Evolutionary conservation across 2,113 vertebrate genomes (phyloP), one percentile per base, ranked within the genome.

Genomic region (Lichenostomus cassidix): DNA sequence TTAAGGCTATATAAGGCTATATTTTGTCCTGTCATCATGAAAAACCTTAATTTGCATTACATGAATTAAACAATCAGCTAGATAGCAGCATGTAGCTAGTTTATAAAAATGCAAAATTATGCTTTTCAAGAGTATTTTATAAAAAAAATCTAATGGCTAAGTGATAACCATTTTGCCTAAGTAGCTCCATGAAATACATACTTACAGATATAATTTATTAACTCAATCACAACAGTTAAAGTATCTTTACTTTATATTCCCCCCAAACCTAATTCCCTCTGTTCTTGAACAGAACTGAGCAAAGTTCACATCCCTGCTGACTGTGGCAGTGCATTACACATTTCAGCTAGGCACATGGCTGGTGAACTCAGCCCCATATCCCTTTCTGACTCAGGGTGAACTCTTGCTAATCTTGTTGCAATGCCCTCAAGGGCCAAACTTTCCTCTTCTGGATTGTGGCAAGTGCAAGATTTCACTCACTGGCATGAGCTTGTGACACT

Each of bases 171-270:
- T 42, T 88, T 83, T 80, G 5, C 59, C 20, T 82, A 44, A 84
- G 21, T 49, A 87, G 12, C 9, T 29, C 20, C 20, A 33, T 39
- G 29, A 83, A 80, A 86, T 56, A 31, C 9, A 52, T 28, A 24
- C 9, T 52, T 73, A 35, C 6, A 63, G 12, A 44, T 55, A 53
- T 12, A 55, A 67, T 50, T 70, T 37, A 64, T 44, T 11, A 60
- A 41, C 25, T 63, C 22, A 42, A 20, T 37, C 17, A 86, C 15
- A 56, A 22, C 9, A 22, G 42, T 24, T 58, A 20, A 52, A 70
- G 2, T 23, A 46, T n/a, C 9, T 52, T 20, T 2, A 10, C 4
- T 71, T 12, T 64, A 19, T 55, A 44, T 75, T 1, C 0, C 1
- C 7, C 1, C 9, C 6, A 8, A 55, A 62, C 6, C 27, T 33